Evolutionary conservation across 2,113 vertebrate species (phyloP).

Genomic region (Cheirogaleus medius): DNA sequence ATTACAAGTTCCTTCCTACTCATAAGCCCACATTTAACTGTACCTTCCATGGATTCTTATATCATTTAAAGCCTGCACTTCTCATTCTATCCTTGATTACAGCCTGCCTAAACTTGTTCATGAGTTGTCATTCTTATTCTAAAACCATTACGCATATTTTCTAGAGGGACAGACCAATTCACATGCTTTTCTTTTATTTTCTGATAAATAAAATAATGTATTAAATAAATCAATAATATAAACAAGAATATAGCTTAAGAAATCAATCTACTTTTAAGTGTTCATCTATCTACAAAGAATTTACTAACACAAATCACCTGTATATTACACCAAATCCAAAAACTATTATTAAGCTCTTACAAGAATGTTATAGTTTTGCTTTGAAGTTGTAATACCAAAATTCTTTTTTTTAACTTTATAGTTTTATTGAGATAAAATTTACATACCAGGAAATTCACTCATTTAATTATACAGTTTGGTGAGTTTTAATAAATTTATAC

Average conservation of each 20-base stretch:
- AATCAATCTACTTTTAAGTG: not conserved
- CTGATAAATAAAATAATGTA: not conserved
- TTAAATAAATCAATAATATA: not conserved
- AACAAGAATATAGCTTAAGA: not conserved
- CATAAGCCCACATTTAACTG: not conserved
- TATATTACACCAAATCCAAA: conserved; percentile 25
- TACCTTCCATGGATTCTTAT: not conserved
- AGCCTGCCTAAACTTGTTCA: not conserved
- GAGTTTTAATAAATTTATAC: not conserved
- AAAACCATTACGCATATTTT: not conserved
- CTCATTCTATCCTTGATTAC: not conserved
- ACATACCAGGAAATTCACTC: not conserved
- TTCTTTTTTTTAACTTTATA: not conserved
- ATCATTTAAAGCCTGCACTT: not conserved
- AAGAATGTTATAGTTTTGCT: not conserved
- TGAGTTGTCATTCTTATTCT: not conserved
- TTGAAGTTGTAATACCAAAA: conserved; percentile 33
- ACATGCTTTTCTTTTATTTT: conserved; percentile 6
- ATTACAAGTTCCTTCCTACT: not conserved
- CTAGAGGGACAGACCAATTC: not conserved
- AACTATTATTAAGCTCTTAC: not conserved
- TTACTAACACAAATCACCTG: not conserved
- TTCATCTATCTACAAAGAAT: not conserved
- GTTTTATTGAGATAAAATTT: conserved; percentile 8
- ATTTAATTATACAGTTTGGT: not conserved